Evolutionary conservation across 2,888 invertebrate species (phyloP).

Genomic region (Campoplex nolae): DNA sequence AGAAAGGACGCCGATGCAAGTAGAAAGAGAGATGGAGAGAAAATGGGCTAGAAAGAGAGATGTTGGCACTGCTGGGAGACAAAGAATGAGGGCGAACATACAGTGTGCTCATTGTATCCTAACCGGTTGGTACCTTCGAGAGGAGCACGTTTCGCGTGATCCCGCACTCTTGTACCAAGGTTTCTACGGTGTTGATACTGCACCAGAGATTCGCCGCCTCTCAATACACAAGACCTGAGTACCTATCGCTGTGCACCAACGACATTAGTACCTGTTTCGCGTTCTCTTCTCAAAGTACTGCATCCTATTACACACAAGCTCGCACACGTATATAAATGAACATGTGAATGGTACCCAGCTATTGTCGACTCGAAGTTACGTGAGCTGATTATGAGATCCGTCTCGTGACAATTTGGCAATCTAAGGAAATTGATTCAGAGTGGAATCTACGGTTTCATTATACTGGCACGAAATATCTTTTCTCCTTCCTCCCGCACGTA

Average conservation of each 20-base stretch:
- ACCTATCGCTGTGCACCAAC: slow-evolving; percentile 35
- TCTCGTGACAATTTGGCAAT: slow-evolving; percentile 55
- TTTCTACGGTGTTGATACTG: slow-evolving; percentile 49
- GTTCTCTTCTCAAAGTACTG: slow-evolving; percentile 56
- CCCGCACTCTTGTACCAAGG: slow-evolving; percentile 46
- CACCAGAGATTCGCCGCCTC: background rate
- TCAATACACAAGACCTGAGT: slow-evolving; percentile 34
- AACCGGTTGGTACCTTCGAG: slow-evolving; percentile 67
- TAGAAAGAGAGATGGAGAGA: slow-evolving; percentile 8
- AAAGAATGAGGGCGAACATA: background rate
- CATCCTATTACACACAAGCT: background rate
- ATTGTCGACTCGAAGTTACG: slow-evolving; percentile 48
- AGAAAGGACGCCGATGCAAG: background rate
- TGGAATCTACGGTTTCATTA: background rate
- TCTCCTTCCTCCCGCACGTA: background rate
- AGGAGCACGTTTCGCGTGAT: slow-evolving; percentile 61
- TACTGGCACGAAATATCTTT: slow-evolving; percentile 18
- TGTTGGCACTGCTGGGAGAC: slow-evolving; percentile 13
- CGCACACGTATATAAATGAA: background rate
- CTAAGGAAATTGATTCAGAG: slow-evolving; percentile 33
- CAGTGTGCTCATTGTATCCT: slow-evolving; percentile 64
- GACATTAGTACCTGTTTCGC: slow-evolving; percentile 58
- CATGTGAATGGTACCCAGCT: background rate
- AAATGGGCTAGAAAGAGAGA: slow-evolving; percentile 27
- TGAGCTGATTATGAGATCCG: slow-evolving; percentile 55